Base-by-base conservation (phyloP, 1,140 invertebrate genomes). In the Drosophila pseudoananassae region DNA sequence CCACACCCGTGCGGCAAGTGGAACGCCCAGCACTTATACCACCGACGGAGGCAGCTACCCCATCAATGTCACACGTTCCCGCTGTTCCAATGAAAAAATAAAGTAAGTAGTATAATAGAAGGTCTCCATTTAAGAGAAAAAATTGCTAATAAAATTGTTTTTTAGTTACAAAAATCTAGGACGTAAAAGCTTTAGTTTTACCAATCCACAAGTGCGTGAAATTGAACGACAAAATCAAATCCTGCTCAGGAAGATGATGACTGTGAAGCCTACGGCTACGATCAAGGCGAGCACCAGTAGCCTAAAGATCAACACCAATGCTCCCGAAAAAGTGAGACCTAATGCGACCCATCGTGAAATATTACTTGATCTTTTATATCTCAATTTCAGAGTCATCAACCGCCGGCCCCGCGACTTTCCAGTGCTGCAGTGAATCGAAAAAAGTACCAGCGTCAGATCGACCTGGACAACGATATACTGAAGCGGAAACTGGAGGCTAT, bases 141-240 rank as follows among this genome's bases (percentile, higher is more conserved):
- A 38, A 12, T 25, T n/a, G n/a, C n/a, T n/a, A n/a, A n/a, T n/a
- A n/a, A n/a, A n/a, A n/a, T n/a, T n/a, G n/a, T n/a, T n/a, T n/a
- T n/a, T 10, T 17, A 90, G 88, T 36, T 80, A 63, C 29, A 90
- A 82, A 23, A 90, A 90, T 40, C n/a, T 76, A 10, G 75, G 71
- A 0, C 82, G 91, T 27, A 91, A 91, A 50, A 92, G 87, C 53
- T 91, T 79, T 31, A 92, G 80, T 29, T 92, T 92, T 31, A 79
- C 89, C 8, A 92, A 92, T 58, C 76, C 84, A 1, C 87, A 91
- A 38, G 87, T 92, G 36, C 90, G 91, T 3, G 90, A 92, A 43
- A 92, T 92, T 23, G 91, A 92, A 60, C 76, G 91, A 0, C 78
- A 89, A 38, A 92, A 92, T 59, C 70, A 90, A 14, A 92, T 92